Evolutionary conservation across 2,113 vertebrate species (phyloP).

Genomic region (Rallus limicola): DNA sequence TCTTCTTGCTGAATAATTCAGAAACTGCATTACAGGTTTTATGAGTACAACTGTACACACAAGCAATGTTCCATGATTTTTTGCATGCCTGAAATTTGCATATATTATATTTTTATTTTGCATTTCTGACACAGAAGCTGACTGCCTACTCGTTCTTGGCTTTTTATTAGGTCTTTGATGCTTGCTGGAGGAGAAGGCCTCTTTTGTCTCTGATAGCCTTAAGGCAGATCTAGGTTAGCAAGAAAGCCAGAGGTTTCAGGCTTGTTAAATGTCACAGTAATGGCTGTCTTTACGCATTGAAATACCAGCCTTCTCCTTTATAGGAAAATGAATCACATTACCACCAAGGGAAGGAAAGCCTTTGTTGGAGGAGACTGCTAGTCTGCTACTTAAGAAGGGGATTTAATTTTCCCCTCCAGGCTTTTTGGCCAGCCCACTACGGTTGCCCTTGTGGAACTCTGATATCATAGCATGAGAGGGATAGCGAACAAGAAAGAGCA

Average conservation of each 20-base stretch:
- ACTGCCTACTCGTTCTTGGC: slow-evolving; percentile 75
- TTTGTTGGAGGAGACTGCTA: slow-evolving; percentile 75
- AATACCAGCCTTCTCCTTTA: slow-evolving; percentile 82
- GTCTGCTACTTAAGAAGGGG: slow-evolving; percentile 74
- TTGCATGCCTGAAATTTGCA: slow-evolving; percentile 75
- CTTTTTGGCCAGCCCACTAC: slow-evolving; percentile 66
- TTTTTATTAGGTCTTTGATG: slow-evolving; percentile 86
- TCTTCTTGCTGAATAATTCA: slow-evolving; percentile 66
- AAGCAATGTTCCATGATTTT: slow-evolving; percentile 58
- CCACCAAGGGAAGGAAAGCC: slow-evolving; percentile 68
- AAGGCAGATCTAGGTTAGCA: slow-evolving; percentile 82
- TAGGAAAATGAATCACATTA: slow-evolving; percentile 76
- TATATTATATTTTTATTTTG: slow-evolving; percentile 83
- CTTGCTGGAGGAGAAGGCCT: slow-evolving; percentile 83
- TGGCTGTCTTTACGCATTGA: slow-evolving; percentile 81
- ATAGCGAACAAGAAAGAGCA: slow-evolving; percentile 59
- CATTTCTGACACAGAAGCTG: slow-evolving; percentile 78
- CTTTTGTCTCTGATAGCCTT: slow-evolving; percentile 85
- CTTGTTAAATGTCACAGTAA: slow-evolving; percentile 88
- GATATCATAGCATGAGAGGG: slow-evolving; percentile 46
- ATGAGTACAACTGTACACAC: slow-evolving; percentile 58
- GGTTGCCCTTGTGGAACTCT: slow-evolving; percentile 62
- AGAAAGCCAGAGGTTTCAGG: slow-evolving; percentile 78
- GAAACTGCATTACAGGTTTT: slow-evolving; percentile 51
- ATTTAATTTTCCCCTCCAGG: slow-evolving; percentile 72